These are phyloP conservation scores for Volucella inflata DNA, from an alignment of 2,888 invertebrate genomes.

Conservation along the genomic window DNA sequence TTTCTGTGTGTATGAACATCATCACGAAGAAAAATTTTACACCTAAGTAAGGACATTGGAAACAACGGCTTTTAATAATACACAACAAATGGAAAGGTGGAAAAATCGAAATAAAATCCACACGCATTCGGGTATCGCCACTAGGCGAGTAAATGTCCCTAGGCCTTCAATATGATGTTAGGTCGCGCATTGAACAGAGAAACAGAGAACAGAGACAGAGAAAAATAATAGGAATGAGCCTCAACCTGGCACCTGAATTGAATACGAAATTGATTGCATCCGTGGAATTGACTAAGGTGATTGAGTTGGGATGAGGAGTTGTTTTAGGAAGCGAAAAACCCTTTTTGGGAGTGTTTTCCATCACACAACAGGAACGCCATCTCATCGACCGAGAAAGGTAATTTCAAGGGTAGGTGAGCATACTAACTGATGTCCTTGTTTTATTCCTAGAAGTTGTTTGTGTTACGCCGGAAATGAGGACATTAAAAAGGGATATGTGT, in stretches of 20 bases:
- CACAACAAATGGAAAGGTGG: slow-evolving; percentile 6
- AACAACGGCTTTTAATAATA: slow-evolving; percentile 61
- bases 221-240: slow-evolving; percentile 10
- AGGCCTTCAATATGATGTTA: slow-evolving; percentile 43
- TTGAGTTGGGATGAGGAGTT: slow-evolving; percentile 23
- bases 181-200: slow-evolving; percentile 38
- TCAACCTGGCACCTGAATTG: slow-evolving; percentile 55
- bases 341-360: slow-evolving; percentile 53
- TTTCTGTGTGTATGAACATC: slow-evolving; percentile 47
- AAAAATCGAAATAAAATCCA: slow-evolving; percentile 63
- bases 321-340: slow-evolving; percentile 32
- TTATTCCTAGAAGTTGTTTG: slow-evolving; percentile 25
- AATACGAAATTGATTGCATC: slow-evolving; percentile 72
- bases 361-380: slow-evolving; percentile 56
- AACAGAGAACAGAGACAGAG: neutral
- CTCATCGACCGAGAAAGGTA: slow-evolving; percentile 63
- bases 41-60: slow-evolving; percentile 48
- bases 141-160: slow-evolving; percentile 51
- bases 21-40: slow-evolving; percentile 42
- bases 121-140: slow-evolving; percentile 40
- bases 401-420: slow-evolving; percentile 74
- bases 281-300: slow-evolving; percentile 28
- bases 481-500: slow-evolving; percentile 67
- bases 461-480: slow-evolving; percentile 68
- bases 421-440: slow-evolving; percentile 65